Base-by-base conservation (phyloP, 2,888 invertebrate species). In the Malthinus seriepunctatus region DNA sequence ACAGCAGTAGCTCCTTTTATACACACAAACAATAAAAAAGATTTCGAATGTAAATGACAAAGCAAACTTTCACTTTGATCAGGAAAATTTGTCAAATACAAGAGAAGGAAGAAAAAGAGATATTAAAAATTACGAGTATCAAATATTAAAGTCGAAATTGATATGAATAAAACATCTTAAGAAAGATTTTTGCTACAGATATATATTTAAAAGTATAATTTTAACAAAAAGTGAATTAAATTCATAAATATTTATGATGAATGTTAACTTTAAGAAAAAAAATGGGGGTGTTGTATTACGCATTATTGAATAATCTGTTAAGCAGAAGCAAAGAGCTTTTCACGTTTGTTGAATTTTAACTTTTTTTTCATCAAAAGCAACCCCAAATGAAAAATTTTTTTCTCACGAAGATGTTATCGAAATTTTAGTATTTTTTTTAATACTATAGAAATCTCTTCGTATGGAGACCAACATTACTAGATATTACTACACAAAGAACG, bases 401-500 rank as follows among this genome's bases (percentile, higher is more conserved):
- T 23, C 23, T 5, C 23, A 23, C 23, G 23, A 23, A 23, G 23
- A 35, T 10, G 35, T n/a, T n/a, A 5, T 12, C 15, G 14, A 4
- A 11, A 33, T 31, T 10, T 38, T 50, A 51, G 32, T 23, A 15
- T n/a, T 42, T 42, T 15, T 15, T 15, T 15, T 23, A 42, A 15
- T 42, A n/a, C 23, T 42, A 15, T n/a, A 42, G 39, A 55, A 54
- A 62, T 49, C 38, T 52, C 64, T 67, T 75, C 78, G 78, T 74
- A 79, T 78, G 78, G 78, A 77, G 76, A 69, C 77, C 71, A 75
- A 78, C 66, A 71, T 67, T 51, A 69, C 73, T 12, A 59, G 66
- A 51, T 62, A 66, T 64, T 57, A 66, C 47, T 23, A 23, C 23
- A 64, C 66, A 55, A 50, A 33, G 52, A 63, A 62, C 63, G 56